These are phyloP conservation scores for Cydia splendana DNA, from an alignment of 1,140 invertebrate genomes.

Conservation along the genomic window DNA sequence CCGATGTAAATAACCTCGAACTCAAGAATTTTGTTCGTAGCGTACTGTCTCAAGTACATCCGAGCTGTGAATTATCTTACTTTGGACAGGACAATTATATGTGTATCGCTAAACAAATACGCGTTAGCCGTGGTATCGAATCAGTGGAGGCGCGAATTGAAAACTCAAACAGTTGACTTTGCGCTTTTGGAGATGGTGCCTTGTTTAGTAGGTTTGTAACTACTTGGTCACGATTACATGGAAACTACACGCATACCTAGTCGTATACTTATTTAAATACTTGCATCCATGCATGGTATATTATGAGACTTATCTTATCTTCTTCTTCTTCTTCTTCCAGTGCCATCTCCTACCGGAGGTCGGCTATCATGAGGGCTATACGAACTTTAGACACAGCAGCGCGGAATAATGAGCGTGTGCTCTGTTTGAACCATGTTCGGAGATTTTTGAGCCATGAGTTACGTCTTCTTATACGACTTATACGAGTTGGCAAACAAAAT, in stretches of 20 bases:
- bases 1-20: not conserved
- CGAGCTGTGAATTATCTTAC: constrained; percentile 30
- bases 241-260: not conserved
- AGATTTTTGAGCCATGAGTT: too few species aligned
- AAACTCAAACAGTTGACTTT: constrained; percentile 62
- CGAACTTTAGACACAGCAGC: too few species aligned
- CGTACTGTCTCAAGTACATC: constrained; percentile 15
- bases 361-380: too few species aligned
- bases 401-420: too few species aligned
- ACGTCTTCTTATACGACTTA: too few species aligned
- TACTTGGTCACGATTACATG: not conserved
- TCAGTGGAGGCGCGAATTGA: constrained; percentile 63
- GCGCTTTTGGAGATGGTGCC: constrained; percentile 55
- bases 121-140: constrained; percentile 62
- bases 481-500: too few species aligned
- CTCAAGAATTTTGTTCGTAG: not conserved
- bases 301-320: too few species aligned
- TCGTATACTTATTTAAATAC: too few species aligned
- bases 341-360: too few species aligned
- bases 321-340: too few species aligned
- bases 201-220: constrained; percentile 46
- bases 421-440: too few species aligned
- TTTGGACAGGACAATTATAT: constrained; percentile 60
- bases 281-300: too few species aligned
- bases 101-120: constrained; percentile 68